Evolutionary conservation across 1,140 invertebrate species (phyloP), one percentile per base, ranked within the genome.

Genomic region (Aphelenchoides fujianensis): DNA sequence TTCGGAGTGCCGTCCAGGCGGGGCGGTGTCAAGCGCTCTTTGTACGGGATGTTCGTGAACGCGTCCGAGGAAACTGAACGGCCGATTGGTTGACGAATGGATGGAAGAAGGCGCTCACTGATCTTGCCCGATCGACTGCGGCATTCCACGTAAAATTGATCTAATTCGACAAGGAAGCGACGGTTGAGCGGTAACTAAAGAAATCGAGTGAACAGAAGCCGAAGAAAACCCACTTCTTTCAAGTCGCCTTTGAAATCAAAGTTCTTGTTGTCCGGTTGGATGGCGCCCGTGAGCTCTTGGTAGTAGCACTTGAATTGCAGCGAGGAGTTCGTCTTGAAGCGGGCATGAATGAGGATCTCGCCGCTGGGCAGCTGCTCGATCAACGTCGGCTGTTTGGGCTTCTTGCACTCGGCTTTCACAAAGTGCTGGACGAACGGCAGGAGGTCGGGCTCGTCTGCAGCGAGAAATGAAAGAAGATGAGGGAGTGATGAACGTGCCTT

Each of bases 111-210:
- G 28, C 55, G 19, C 5, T 59, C 34, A 59, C 5, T 23, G 5
- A 32, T 59, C 28, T n/a, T 59, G 55, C 34, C 5, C 5, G 12
- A 19, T 66, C 31, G 12, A 37, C 31, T 28, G 2, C 63, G 32
- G 31, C 63, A 66, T 66, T 66, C 32, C 27, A 66, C 32, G 3
- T 12, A 30, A 66, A 66, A 66, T 66, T 66, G 63, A 12, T 12
- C 32, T 36, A 19, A n/a, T 12, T 66, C 32, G 31, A 66, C 31
- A 1, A 19, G n/a, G 63, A 66, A 66, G 34, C 32, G 63, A 1
- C 36, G 16, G 34, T 66, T 66, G 2, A 36, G 23, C 19, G 63
- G 63, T 1, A 66, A 12, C 63, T 66, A 37, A 37, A 66, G 16
- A 35, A n/a, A n/a, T n/a, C n/a, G n/a, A n/a, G n/a, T n/a, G n/a